Conservation (phyloP, 2,888 invertebrate genomes). For the Diarsia rubi region DNA sequence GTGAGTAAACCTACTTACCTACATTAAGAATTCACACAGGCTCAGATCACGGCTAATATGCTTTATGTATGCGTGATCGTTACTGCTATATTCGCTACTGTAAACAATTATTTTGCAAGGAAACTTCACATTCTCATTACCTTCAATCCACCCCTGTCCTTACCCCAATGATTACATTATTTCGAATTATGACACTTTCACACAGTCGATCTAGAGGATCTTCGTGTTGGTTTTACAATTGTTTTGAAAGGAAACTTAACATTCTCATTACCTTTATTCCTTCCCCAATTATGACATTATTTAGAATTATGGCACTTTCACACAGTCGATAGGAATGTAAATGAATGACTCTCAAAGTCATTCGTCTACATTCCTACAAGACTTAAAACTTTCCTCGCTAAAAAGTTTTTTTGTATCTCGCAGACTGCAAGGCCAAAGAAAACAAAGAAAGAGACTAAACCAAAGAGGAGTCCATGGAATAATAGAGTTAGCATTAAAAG, state of each 20-base stretch:
- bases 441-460: slow-evolving; percentile 40
- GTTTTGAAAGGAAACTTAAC: background rate
- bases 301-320: background rate
- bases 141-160: background rate
- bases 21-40: background rate
- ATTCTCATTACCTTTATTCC: background rate
- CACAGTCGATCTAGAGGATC: background rate
- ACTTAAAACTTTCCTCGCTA: background rate
- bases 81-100: background rate
- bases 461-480: slow-evolving; percentile 63
- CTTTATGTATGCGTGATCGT: background rate
- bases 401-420: background rate
- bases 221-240: no score
- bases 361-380: background rate
- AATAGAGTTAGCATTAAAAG: slow-evolving; percentile 52
- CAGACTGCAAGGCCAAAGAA: slow-evolving; percentile 21
- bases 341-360: background rate
- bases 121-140: background rate
- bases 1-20: slow-evolving; percentile 61
- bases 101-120: background rate
- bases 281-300: background rate
- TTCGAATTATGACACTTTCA: background rate
- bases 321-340: background rate
- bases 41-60: background rate
- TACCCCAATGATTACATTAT: background rate